Evolutionary conservation across 2,113 vertebrate genomes (phyloP).

Genomic region (Passer montanus): DNA sequence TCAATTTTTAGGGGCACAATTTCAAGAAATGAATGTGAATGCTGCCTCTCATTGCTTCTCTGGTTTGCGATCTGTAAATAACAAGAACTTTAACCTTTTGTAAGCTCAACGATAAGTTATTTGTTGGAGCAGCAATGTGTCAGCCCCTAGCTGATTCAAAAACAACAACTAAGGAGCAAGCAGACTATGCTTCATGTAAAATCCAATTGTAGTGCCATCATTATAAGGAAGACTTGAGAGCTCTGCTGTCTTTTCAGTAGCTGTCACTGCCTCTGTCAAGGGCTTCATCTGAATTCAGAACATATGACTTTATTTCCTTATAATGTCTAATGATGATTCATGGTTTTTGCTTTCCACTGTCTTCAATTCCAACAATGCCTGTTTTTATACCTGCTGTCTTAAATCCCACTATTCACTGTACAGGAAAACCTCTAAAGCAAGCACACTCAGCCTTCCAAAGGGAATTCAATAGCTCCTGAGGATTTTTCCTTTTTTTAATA

Average conservation of each 20-base stretch:
- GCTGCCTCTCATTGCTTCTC: not conserved
- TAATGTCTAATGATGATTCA: constrained; percentile 60
- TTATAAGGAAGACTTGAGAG: constrained; percentile 8
- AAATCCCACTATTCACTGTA: not conserved
- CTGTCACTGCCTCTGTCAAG: constrained; percentile 28
- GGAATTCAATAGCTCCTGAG: not conserved
- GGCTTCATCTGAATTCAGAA: constrained; percentile 32
- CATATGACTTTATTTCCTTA: constrained; percentile 47
- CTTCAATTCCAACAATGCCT: not conserved
- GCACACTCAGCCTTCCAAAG: not conserved
- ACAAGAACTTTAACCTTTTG: constrained; percentile 46
- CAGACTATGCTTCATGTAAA: constrained; percentile 30
- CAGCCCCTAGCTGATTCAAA: constrained; percentile 19
- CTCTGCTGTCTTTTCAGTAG: constrained; percentile 44
- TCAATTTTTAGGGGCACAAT: not conserved
- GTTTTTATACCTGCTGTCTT: constrained; percentile 3
- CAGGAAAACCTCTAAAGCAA: constrained; percentile 2
- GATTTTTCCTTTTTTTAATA: not conserved
- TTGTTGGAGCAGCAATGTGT: constrained; percentile 32
- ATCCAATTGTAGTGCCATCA: not conserved
- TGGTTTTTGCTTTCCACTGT: not conserved
- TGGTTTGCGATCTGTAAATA: constrained; percentile 41
- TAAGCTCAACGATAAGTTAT: constrained; percentile 36
- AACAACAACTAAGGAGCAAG: constrained; percentile 27
- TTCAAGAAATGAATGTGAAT: not conserved